A percentile compares a stretch with the other conserved stretches of the same genome.
Conservation (phyloP, 1,140 invertebrate species). For the Linepithema humile region DNA sequence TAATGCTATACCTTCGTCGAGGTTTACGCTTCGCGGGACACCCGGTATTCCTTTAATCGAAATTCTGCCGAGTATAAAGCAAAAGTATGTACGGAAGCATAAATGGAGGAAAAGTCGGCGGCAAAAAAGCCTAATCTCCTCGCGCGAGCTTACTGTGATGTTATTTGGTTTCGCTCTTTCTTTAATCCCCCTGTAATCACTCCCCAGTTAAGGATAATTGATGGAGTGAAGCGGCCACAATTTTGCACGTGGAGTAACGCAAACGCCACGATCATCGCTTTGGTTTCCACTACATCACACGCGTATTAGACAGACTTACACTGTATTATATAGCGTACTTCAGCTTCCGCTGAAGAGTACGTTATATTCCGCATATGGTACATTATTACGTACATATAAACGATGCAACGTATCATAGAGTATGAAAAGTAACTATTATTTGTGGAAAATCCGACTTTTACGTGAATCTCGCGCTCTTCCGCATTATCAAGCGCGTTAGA, state of each 20-base stretch:
- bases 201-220: conserved; percentile 22
- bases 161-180: background rate
- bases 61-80: background rate
- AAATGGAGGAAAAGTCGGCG: background rate
- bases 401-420: background rate
- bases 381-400: conserved; percentile 11
- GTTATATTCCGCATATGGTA: background rate
- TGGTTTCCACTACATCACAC: conserved; percentile 14
- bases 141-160: background rate
- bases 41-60: conserved; percentile 33
- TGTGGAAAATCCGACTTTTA: background rate
- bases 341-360: background rate
- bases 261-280: conserved; percentile 27
- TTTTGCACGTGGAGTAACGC: background rate
- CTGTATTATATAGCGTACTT: too few relatives aligned
- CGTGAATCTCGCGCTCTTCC: background rate
- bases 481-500: background rate
- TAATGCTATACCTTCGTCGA: conserved; percentile 3
- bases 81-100: conserved; percentile 11
- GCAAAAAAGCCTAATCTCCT: conserved; percentile 37
- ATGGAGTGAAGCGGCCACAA: conserved; percentile 3
- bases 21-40: conserved; percentile 13
- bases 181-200: background rate
- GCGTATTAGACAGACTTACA: conserved; percentile 11
- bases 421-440: conserved; percentile 16